A percentile compares a stretch with the other conserved stretches of the same genome.
phyloP scores from a whole-genome alignment of 2,113 vertebrate genomes.

The Hylia prasina region DNA sequence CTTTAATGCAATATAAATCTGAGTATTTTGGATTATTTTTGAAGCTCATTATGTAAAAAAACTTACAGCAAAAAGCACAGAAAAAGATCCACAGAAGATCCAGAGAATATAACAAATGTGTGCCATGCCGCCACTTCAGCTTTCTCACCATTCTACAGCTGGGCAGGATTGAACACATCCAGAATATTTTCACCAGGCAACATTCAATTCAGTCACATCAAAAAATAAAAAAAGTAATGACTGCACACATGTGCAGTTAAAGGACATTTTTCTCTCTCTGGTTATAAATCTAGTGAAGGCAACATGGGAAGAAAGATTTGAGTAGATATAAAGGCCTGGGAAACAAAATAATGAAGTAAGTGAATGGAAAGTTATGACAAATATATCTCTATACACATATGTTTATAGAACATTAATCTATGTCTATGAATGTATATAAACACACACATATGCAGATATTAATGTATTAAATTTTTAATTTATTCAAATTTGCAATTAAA shows the following conservation, averaged over 20 bases:
- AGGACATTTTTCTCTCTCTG: not conserved
- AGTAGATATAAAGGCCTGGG: not conserved
- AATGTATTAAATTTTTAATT: not conserved
- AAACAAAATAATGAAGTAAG: not conserved
- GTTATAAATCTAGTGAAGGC: not conserved
- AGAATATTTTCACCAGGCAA: not conserved
- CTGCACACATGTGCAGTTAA: not conserved
- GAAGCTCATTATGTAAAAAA: not conserved
- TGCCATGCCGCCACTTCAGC: not conserved
- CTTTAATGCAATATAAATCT: not conserved
- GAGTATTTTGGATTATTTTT: not conserved
- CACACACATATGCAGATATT: not conserved
- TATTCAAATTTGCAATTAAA: not conserved
- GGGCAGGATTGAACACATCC: not conserved
- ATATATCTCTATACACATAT: not conserved
- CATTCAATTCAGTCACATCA: not conserved
- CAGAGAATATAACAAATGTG: not conserved
- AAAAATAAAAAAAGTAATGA: not conserved
- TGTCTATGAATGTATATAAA: not conserved
- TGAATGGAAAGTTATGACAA: not conserved
- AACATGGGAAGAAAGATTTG: not conserved
- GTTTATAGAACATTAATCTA: not conserved
- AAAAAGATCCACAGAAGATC: not conserved
- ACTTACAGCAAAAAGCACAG: not conserved
- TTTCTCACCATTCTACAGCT: not conserved